phyloP scores from a whole-genome alignment of 2,113 vertebrate species.

The Ptilorrhoa leucosticta region DNA sequence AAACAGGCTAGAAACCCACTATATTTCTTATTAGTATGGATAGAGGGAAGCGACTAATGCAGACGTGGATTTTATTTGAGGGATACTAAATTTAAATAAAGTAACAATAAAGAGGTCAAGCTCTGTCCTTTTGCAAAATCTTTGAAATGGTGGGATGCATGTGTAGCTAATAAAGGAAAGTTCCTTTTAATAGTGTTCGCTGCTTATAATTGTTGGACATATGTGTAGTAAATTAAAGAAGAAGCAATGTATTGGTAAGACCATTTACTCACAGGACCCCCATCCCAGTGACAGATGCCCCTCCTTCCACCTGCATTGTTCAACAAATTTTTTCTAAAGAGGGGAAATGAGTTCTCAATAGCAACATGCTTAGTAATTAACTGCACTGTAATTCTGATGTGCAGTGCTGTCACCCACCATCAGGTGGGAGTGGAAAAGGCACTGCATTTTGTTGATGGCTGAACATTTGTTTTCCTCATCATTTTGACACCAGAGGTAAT shows the following conservation, averaged over 20 bases:
- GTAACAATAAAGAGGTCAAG: not conserved
- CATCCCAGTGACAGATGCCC: not conserved
- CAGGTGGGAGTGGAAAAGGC: slow-evolving; percentile 39
- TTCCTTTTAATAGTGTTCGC: slow-evolving; percentile 45
- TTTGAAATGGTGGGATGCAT: not conserved
- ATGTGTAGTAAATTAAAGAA: slow-evolving; percentile 45
- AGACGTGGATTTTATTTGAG: not conserved
- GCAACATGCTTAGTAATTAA: slow-evolving; percentile 46
- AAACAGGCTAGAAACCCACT: not conserved
- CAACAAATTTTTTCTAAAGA: slow-evolving; percentile 19
- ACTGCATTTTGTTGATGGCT: slow-evolving; percentile 63
- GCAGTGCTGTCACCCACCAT: slow-evolving; percentile 58
- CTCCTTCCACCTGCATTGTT: not conserved
- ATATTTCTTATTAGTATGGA: not conserved
- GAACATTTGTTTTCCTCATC: slow-evolving; percentile 65
- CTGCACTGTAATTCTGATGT: slow-evolving; percentile 17
- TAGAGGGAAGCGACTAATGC: not conserved
- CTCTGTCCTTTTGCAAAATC: not conserved
- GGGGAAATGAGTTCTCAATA: slow-evolving; percentile 29
- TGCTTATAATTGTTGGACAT: not conserved
- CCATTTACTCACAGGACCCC: not conserved
- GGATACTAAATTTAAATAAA: not conserved
- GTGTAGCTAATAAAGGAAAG: slow-evolving; percentile 35
- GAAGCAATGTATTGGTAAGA: not conserved
- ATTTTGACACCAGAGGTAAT: slow-evolving; percentile 68